Percentiles rank a stretch among this genome's conserved stretches.
Conservation (phyloP, 30 jellyfish, hydroid and myxozoan species). For the Hydra vulgaris region DNA sequence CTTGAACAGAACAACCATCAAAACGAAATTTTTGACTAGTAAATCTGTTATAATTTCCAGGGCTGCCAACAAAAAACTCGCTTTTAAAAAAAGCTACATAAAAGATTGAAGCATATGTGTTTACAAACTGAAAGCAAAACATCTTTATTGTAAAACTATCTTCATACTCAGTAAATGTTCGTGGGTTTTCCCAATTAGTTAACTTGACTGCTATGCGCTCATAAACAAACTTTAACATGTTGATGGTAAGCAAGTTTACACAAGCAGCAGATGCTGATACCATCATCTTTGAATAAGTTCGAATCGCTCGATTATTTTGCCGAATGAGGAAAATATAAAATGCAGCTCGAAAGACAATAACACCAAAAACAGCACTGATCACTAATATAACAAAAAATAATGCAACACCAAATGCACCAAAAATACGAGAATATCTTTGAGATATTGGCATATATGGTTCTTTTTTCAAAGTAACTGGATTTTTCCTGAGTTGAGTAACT, state of each 20-base stretch:
- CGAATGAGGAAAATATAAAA: constrained; percentile 66
- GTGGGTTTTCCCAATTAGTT: constrained; percentile 97
- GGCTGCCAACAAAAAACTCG: constrained; percentile 78
- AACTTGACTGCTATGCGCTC: constrained; percentile 73
- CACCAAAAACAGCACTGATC: constrained; percentile 79
- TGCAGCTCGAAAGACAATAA: constrained; percentile 90
- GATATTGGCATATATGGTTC: constrained; percentile 87
- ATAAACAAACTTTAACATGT: constrained; percentile 62
- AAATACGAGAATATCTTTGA: constrained; percentile 56
- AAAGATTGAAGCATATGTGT: constrained; percentile 95
- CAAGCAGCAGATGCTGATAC: constrained; percentile 93
- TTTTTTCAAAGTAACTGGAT: constrained; percentile 83
- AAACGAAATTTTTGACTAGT: constrained; percentile 61
- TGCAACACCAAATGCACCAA: constrained; percentile 85
- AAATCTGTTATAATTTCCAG: constrained; percentile 87
- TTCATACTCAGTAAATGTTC: constrained; percentile 92
- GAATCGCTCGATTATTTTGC: constrained; percentile 36
- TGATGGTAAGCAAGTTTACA: constrained; percentile 78
- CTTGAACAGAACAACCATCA: constrained; percentile 98
- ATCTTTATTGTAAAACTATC: constrained; percentile 94
- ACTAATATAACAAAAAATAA: constrained; percentile 71
- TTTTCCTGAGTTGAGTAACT: constrained; percentile 57
- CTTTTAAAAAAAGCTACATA: constrained; percentile 96
- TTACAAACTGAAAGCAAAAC: constrained; percentile 98
- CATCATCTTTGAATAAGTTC: constrained; percentile 74